Evolutionary conservation across 2,797 vertebrate genomes (phyloP).

Genomic region (Scleropages formosus): DNA sequence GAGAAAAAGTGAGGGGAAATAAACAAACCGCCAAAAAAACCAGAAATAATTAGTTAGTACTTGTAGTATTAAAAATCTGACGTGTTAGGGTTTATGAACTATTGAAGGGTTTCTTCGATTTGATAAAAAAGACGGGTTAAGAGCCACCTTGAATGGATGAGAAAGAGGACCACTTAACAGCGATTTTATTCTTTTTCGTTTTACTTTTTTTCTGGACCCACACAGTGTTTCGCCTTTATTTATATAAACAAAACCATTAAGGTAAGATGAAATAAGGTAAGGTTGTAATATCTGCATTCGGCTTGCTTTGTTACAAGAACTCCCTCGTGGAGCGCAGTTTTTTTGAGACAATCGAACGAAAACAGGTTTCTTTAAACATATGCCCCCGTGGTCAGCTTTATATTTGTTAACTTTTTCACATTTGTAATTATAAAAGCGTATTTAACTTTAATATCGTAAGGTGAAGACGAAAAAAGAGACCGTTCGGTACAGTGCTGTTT

Average conservation of each 20-base stretch:
- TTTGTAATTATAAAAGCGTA: background rate
- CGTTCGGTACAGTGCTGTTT: background rate
- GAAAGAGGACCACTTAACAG: too few relatives aligned
- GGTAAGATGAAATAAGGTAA: constrained; percentile 16
- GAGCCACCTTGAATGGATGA: too few relatives aligned
- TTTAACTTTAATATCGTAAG: background rate
- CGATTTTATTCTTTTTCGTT: too few relatives aligned
- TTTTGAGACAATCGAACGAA: too few relatives aligned
- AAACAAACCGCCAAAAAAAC: too few relatives aligned
- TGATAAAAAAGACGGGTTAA: background rate
- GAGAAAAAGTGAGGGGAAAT: constrained; percentile 20
- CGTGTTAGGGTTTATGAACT: background rate
- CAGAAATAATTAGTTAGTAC: too few relatives aligned
- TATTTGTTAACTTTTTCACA: background rate
- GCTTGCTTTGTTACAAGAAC: background rate
- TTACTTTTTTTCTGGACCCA: too few relatives aligned
- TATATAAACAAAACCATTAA: background rate
- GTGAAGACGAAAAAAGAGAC: background rate
- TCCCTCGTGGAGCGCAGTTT: background rate
- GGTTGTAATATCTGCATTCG: background rate
- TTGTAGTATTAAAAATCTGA: too few relatives aligned
- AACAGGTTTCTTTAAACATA: too few relatives aligned
- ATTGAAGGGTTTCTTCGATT: background rate
- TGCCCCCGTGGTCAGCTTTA: background rate
- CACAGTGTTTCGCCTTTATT: too few relatives aligned